phyloP scores from a whole-genome alignment of 2,888 invertebrate genomes.

The Lottia gigantea region DNA sequence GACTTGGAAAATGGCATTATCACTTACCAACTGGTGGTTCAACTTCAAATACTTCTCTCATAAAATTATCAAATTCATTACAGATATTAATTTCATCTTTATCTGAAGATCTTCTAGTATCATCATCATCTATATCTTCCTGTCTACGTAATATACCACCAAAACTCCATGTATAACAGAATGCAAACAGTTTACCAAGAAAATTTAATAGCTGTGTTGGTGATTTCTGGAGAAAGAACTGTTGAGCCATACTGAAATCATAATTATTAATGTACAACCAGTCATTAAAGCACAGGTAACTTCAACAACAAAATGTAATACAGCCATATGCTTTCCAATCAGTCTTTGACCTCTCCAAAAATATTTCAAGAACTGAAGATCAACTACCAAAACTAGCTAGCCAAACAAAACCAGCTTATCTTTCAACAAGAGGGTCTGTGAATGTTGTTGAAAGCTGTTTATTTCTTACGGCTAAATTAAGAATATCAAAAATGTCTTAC shows the following conservation, averaged over 20 bases:
- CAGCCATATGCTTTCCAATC: too few relatives aligned
- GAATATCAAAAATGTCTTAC: neutral
- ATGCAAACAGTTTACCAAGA: constrained; percentile 66
- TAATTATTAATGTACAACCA: too few relatives aligned
- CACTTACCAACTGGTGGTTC: constrained; percentile 64
- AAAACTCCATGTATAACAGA: constrained; percentile 67
- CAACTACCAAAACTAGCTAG: too few relatives aligned
- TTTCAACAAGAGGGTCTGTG: too few relatives aligned
- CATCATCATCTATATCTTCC: constrained; percentile 63
- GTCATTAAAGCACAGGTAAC: too few relatives aligned
- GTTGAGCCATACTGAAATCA: constrained; percentile 35
- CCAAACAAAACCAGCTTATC: too few relatives aligned
- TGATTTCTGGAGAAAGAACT: constrained; percentile 63
- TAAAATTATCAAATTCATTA: constrained; percentile 67
- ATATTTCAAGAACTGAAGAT: too few relatives aligned
- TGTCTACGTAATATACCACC: constrained; percentile 64
- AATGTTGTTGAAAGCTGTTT: too few relatives aligned
- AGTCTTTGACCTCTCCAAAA: too few relatives aligned
- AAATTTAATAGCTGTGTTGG: constrained; percentile 58
- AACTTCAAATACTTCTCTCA: constrained; percentile 65
- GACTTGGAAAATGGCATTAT: neutral
- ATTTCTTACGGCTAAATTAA: too few relatives aligned
- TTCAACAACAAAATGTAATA: too few relatives aligned
- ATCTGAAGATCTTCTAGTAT: constrained; percentile 43
- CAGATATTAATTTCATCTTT: constrained; percentile 59